Evolutionary conservation across 2,113 vertebrate genomes (phyloP), one percentile per base, ranked within the genome.

Genomic region (Xiphorhynchus elegans): DNA sequence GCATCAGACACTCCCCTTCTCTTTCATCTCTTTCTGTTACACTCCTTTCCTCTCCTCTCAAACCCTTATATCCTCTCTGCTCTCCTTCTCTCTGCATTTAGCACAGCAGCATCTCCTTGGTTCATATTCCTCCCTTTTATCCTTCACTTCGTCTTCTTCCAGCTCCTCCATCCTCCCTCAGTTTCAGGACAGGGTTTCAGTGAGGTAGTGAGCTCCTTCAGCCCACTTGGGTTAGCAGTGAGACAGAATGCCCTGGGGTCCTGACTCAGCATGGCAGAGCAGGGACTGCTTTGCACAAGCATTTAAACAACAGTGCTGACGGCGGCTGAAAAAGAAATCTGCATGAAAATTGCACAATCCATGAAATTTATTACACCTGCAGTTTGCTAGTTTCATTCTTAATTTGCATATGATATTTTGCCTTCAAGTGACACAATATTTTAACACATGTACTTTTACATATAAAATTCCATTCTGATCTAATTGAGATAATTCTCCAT

Each of bases 361-460:
- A 24, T 69, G 69, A 87, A 94, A 96, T 92, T 92, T 96, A 93
- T 96, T 94, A 93, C 55, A 93, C 75, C 85, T 96, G 72, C 52
- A 95, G 75, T 81, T 97, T 94, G 17, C 56, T 49, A 84, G 40
- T 35, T 78, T 63, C 55, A 28, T 81, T 90, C 18, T 21, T 66
- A 17, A 81, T 92, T 79, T 93, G 62, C 64, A 92, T 91, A 53
- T 0, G 3, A 19, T 91, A 63, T 84, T 96, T 69, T 64, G 39
- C 19, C 42, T 96, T 88, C 56, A 63, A 73, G 39, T 76, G 78
- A 79, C 64, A 72, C 6, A 82, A 28, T 58, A 90, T 90, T 94
- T 90, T 87, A 94, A 37, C 28, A 70, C 11, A 69, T 55, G 42
- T 73, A 68, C 10, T 80, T 86, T 17, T 90, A 72, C 67, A 26